phyloP scores from a whole-genome alignment of 2,888 invertebrate genomes.

The Amaurobius ferox region DNA sequence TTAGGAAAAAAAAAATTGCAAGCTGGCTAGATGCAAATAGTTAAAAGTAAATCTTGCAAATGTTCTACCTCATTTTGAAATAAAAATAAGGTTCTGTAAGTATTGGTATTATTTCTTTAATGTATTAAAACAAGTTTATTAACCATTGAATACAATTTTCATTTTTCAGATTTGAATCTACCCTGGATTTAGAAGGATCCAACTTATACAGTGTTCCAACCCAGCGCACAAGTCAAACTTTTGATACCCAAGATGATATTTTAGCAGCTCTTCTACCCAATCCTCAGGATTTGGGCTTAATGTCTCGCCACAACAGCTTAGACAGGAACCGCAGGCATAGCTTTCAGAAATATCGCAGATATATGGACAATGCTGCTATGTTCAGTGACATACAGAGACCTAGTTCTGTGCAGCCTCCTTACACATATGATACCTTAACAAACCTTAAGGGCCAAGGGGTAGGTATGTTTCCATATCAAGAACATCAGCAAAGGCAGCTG shows the following conservation, averaged over 20 bases:
- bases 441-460: conserved; percentile 14
- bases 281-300: conserved; percentile 59
- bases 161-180: conserved; percentile 68
- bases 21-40: too few relatives aligned
- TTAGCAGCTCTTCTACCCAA: conserved; percentile 34
- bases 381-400: conserved; percentile 16
- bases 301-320: conserved; percentile 71
- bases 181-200: conserved; percentile 71
- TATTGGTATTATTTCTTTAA: too few relatives aligned
- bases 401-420: conserved; percentile 28
- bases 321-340: conserved; percentile 65
- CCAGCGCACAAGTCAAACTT: conserved; percentile 77
- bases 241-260: conserved; percentile 76
- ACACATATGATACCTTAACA: conserved; percentile 32
- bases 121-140: too few relatives aligned
- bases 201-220: conserved; percentile 78
- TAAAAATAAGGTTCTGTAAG: too few relatives aligned
- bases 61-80: too few relatives aligned
- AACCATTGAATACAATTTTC: too few relatives aligned
- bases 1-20: too few relatives aligned
- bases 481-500: conserved; percentile 22
- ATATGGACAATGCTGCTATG: conserved; percentile 20
- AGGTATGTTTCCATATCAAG: conserved; percentile 32
- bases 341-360: conserved; percentile 47
- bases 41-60: too few relatives aligned